These are phyloP conservation scores for Saguinus imperator DNA, from an alignment of 2,113 vertebrate genomes.

Conservation along the genomic window DNA sequence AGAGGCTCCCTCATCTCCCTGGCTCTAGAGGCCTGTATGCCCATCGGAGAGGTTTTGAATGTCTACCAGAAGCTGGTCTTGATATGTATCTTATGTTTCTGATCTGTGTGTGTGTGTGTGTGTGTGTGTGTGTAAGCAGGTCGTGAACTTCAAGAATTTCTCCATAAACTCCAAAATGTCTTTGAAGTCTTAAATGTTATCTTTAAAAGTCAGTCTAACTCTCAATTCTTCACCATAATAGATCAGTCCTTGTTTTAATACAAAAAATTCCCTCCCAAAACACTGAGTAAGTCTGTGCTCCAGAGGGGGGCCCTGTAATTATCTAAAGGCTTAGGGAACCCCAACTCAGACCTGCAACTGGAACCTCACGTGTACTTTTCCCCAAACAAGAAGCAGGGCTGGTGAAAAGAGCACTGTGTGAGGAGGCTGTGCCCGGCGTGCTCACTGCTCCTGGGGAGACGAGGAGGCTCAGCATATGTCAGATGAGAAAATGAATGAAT, in stretches of 20 bases:
- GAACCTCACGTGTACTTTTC: background rate
- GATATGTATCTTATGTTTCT: background rate
- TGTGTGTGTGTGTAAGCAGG: background rate
- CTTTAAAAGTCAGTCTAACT: background rate
- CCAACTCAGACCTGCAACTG: background rate
- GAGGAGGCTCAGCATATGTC: no score
- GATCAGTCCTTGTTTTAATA: background rate
- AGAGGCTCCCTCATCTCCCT: background rate
- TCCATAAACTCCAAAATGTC: background rate
- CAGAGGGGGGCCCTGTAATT: background rate
- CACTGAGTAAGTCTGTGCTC: background rate
- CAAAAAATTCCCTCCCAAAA: background rate
- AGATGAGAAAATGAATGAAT: background rate
- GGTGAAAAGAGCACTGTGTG: fast-evolving
- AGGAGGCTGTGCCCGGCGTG: background rate
- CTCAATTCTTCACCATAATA: background rate
- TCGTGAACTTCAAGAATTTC: background rate
- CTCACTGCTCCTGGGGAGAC: fast-evolving
- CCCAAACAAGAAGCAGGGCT: background rate
- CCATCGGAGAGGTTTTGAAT: background rate
- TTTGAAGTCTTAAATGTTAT: background rate
- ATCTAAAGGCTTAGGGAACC: background rate
- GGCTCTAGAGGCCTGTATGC: background rate
- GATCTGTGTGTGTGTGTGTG: no score
- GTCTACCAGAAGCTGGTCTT: background rate